These are phyloP conservation scores for Platycheirus rosarum DNA, from an alignment of 2,888 invertebrate genomes.

Conservation along the genomic window DNA sequence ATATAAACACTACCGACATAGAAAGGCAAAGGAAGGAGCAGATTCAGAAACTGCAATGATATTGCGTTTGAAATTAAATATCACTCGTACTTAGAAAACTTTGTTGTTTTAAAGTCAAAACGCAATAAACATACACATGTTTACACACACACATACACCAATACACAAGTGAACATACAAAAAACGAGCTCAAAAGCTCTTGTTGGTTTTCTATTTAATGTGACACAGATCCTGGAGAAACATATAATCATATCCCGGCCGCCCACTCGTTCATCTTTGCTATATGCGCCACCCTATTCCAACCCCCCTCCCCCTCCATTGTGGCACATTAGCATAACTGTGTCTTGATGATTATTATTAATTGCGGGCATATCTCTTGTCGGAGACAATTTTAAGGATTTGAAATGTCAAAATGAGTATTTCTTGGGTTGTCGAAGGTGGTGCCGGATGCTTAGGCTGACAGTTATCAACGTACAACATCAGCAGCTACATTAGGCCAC, in stretches of 20 bases:
- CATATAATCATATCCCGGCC: too few species aligned
- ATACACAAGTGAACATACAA: background rate
- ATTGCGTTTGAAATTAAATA: conserved; percentile 68
- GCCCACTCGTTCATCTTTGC: too few species aligned
- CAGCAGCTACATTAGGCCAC: conserved; percentile 3
- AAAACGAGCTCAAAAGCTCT: conserved; percentile 25
- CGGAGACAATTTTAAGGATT: conserved; percentile 66
- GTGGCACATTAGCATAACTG: conserved; percentile 36
- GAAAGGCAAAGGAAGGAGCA: background rate
- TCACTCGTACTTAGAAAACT: conserved; percentile 24
- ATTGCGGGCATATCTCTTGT: conserved; percentile 60
- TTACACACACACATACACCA: background rate
- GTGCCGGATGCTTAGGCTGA: conserved; percentile 1
- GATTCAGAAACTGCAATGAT: conserved; percentile 27
- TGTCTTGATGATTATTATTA: conserved; percentile 59
- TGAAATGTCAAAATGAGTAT: conserved; percentile 50
- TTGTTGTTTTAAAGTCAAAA: conserved; percentile 17
- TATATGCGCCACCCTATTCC: background rate
- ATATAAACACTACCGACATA: conserved; percentile 15
- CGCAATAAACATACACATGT: background rate
- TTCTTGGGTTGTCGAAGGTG: conserved; percentile 17
- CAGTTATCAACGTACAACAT: conserved; percentile 45
- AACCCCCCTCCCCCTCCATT: background rate
- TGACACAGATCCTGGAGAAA: conserved; percentile 60
- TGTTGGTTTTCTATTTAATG: conserved; percentile 26